A percentile compares a stretch with the other conserved stretches of the same genome.
Conservation (phyloP, 2,888 invertebrate genomes). For the Dryobota labecula region DNA sequence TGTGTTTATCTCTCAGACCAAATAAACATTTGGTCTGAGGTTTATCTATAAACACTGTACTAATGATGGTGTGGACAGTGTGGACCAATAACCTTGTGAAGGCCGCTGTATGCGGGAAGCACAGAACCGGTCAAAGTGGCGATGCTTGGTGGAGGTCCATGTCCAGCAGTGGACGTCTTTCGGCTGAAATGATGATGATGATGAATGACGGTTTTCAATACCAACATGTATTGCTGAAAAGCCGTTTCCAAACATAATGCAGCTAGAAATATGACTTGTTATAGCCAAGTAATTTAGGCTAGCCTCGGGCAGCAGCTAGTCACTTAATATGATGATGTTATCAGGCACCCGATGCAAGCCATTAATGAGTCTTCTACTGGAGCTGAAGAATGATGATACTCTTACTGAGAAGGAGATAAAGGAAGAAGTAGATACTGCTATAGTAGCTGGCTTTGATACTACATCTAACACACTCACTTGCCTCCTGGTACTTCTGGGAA, state of each 20-base stretch:
- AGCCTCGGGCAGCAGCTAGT: no score
- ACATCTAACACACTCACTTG: constrained; percentile 45
- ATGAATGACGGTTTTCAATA: no score
- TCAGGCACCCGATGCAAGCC: constrained; percentile 43
- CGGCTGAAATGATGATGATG: no score
- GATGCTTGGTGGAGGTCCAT: no score
- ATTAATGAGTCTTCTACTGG: constrained; percentile 52
- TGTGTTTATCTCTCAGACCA: no score
- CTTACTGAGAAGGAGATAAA: constrained; percentile 64
- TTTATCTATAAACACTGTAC: neutral
- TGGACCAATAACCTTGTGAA: no score
- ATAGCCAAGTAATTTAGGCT: no score
- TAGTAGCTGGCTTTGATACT: constrained; percentile 60
- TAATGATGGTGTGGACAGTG: no score
- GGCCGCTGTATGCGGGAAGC: no score
- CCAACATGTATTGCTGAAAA: neutral
- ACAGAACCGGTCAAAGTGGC: no score
- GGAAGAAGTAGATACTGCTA: constrained; percentile 70
- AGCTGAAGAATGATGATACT: constrained; percentile 44
- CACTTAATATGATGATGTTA: neutral
- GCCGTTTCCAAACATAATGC: neutral
- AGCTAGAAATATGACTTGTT: neutral
- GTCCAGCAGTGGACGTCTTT: no score
- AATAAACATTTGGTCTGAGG: no score
- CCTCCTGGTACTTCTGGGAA: constrained; percentile 59